Evolutionary conservation across 2,797 vertebrate genomes (phyloP).

Genomic region (Oryzias sinensis): DNA sequence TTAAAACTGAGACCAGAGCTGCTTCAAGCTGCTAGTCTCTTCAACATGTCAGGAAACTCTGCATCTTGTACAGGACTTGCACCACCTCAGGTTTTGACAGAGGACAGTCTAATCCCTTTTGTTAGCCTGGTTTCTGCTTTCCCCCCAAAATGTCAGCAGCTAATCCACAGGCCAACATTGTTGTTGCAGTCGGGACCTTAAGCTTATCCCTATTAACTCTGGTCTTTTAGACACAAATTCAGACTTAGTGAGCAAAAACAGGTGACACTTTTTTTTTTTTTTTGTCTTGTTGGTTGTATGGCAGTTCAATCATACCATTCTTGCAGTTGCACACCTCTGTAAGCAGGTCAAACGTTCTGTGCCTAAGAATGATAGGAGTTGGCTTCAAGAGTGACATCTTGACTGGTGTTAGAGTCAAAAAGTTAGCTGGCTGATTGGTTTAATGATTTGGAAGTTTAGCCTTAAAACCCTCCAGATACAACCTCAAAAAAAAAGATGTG

Average conservation of each 20-base stretch:
- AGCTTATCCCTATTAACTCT: slow-evolving; percentile 59
- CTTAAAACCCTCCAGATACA: slow-evolving; percentile 58
- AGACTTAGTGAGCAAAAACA: slow-evolving; percentile 37
- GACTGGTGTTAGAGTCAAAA: too few relatives aligned
- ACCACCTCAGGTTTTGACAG: slow-evolving; percentile 27
- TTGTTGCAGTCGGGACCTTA: slow-evolving; percentile 62
- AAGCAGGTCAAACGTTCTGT: too few relatives aligned
- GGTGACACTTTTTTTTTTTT: slow-evolving; percentile 33
- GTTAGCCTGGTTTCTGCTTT: slow-evolving; percentile 59
- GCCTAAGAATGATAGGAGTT: too few relatives aligned
- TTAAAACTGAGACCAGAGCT: slow-evolving; percentile 21
- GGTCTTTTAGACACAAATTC: slow-evolving; percentile 42
- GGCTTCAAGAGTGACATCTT: too few relatives aligned
- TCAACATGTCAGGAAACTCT: slow-evolving; percentile 22
- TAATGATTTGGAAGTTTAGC: slow-evolving; percentile 42
- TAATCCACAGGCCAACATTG: slow-evolving; percentile 64
- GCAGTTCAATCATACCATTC: not conserved
- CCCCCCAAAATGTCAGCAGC: slow-evolving; percentile 53
- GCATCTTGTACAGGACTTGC: slow-evolving; percentile 21
- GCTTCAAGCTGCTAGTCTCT: slow-evolving; percentile 14
- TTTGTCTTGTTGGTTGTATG: slow-evolving; percentile 16
- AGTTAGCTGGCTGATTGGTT: slow-evolving; percentile 27
- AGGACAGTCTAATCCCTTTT: slow-evolving; percentile 58
- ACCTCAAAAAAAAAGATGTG: slow-evolving; percentile 53
- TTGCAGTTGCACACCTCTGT: too few relatives aligned